Conservation (phyloP, 2,797 vertebrate genomes). For the Phrynocephalus forsythii region DNA sequence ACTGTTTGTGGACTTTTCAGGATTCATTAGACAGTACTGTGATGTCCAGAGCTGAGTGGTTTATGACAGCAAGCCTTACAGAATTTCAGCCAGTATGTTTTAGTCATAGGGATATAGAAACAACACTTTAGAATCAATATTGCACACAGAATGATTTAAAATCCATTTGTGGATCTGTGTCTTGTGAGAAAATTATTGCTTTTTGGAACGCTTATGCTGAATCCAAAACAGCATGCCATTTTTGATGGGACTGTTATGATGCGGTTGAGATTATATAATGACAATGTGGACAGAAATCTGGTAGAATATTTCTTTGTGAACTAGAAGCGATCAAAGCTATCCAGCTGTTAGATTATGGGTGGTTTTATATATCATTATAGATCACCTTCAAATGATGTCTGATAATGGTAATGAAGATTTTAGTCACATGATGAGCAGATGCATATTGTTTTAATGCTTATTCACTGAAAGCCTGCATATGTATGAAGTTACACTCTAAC, state of each 20-base stretch:
- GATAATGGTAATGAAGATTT: background rate
- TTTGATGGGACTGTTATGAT: constrained; percentile 4
- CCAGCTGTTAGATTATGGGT: background rate
- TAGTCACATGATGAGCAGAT: background rate
- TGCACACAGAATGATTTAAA: background rate
- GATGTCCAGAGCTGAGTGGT: background rate
- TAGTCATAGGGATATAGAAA: constrained; percentile 12
- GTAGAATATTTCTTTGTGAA: background rate
- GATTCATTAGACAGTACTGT: background rate
- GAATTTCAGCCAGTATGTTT: constrained; percentile 10
- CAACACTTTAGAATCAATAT: constrained; percentile 1
- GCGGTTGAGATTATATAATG: background rate
- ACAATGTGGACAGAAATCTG: background rate
- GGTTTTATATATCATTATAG: background rate
- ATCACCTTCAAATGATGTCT: background rate
- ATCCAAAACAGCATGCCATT: background rate
- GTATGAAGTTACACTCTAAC: background rate
- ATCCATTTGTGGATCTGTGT: background rate
- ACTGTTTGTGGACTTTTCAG: background rate
- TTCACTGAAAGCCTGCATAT: background rate
- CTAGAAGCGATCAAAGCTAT: background rate
- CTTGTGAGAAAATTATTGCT: background rate
- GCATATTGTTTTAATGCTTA: background rate
- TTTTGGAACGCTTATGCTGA: background rate
- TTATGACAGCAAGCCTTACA: background rate